Base-by-base conservation (phyloP, 2,113 vertebrate species). In the Oreochromis aureus region DNA sequence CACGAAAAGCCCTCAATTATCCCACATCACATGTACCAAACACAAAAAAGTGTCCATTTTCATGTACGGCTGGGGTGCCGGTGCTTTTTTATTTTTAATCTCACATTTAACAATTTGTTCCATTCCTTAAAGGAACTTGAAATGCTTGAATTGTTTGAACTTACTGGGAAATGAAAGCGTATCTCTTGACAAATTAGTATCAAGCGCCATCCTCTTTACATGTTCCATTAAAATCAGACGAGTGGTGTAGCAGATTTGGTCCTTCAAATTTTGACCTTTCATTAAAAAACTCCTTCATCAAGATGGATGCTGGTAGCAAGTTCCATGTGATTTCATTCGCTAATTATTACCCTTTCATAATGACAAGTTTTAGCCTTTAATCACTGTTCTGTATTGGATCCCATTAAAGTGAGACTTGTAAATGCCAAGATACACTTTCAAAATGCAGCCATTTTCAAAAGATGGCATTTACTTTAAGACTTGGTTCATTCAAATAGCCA, bases 291-390 rank as follows among this genome's bases (percentile, higher is more conserved):
- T 83, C 63, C 86, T 54, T 51, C 76, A 32, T 85, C 58, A 87
- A 63, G 63, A 82, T 56, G 24, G 22, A 91, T 53, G 32, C 80
- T 30, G 79, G 18, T 8, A 10, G 16, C 15, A 32, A 51, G 16
- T 48, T 56, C 56, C 8, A 46, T 44, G 44, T 71, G 13, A 66
- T 73, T 81, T 76, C 51, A 78, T 83, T 83, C 2, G 53, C 18
- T 66, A 86, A 87, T 89, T 59, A 86, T 76, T 61, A 56, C 18
- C 24, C 36, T 80, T 83, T 84, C 30, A 73, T 59, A 66, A 58
- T 55, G 15, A 81, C 32, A 58, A 10, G 58, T 81, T 34, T 79
- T 63, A 87, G 81, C 82, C 89, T 89, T 91, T 88, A 89, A 90
- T 89, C 69, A 58, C 39, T 5, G 13, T 39, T 51, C 39, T 22